phyloP scores from a whole-genome alignment of 2,888 invertebrate genomes.

The Cyrtodaria siliqua region DNA sequence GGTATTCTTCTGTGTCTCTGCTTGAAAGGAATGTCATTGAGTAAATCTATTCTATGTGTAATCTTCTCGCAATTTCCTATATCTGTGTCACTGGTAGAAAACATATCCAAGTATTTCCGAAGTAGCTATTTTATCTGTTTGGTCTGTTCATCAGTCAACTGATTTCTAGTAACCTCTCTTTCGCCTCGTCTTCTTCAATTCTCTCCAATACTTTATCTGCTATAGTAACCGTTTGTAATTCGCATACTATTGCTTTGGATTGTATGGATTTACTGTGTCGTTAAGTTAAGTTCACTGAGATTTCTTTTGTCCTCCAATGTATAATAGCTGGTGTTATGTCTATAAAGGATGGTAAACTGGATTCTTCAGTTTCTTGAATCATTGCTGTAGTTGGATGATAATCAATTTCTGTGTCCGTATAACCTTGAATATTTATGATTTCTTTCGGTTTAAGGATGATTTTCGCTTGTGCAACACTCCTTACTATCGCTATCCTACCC shows the following conservation, averaged over 20 bases:
- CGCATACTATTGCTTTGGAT: slow-evolving; percentile 8
- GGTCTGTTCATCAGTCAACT: neutral
- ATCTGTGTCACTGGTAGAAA: slow-evolving; percentile 16
- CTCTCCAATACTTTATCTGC: slow-evolving; percentile 6
- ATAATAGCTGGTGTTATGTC: neutral
- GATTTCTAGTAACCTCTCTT: slow-evolving; percentile 3
- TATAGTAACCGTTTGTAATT: slow-evolving; percentile 18
- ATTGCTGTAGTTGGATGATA: neutral
- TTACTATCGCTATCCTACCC: slow-evolving; percentile 3
- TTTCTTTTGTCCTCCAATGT: neutral
- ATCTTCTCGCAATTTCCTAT: slow-evolving; percentile 6
- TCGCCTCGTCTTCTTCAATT: neutral
- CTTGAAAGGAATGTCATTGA: slow-evolving; percentile 14
- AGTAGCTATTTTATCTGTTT: slow-evolving; percentile 3
- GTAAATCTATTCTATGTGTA: slow-evolving; percentile 17
- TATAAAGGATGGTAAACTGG: neutral
- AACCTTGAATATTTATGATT: neutral
- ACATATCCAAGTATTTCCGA: slow-evolving; percentile 5
- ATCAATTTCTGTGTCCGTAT: neutral
- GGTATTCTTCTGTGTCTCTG: slow-evolving; percentile 25
- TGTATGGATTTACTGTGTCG: slow-evolving; percentile 6
- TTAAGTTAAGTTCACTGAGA: too few species aligned
- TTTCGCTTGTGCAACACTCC: neutral
- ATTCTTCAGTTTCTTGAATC: neutral
- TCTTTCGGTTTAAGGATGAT: slow-evolving; percentile 6